Evolutionary conservation across 2,888 invertebrate species (phyloP), one percentile per base, ranked within the genome.

Genomic region (Clepsis dumicolana): DNA sequence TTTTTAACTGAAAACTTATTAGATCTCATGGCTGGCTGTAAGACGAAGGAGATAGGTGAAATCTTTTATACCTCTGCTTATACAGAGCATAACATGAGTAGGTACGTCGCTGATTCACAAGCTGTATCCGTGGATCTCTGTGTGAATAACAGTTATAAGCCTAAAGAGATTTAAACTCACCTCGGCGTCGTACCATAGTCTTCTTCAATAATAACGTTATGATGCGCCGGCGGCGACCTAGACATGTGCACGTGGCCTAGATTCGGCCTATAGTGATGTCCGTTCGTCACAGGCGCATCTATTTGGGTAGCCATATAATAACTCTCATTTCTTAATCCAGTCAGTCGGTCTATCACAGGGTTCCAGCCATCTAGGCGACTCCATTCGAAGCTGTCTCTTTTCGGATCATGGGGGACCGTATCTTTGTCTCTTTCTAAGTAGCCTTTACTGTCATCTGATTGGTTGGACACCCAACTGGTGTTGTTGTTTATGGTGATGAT

Each of bases 271-370:
- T 84, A 89, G 63, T 90, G 84, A 67, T 94, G 92, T 21, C 91
- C 93, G 67, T 94, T 94, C 62, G 94, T 93, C 70, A 78, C 75
- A 4, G 96, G 95, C 16, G 72, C 95, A 2, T 94, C 95, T 27
- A 94, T 94, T 76, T 96, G 95, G 50, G 95, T 96, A 78, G 97
- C 98, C 94, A 97, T 96, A 80, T 97, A 98, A 82, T 98, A 98
- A 81, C 98, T 98, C 85, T 98, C 98, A 81, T 98, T 98, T 69
- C 98, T 94, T 68, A 98, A 84, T 14, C 95, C 95, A 60, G 97
- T 98, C 80, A 98, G 92, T 81, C 98, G 94, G 83, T 98, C 98
- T 80, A 98, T 95, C 70, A 98, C 98, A 72, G 98, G 98, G 89
- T 98, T 98, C 96, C 96, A 96, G 0, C 96, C 95, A 65, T 95